These are phyloP conservation scores for Acronicta alni DNA, from an alignment of 2,888 invertebrate genomes.

Conservation along the genomic window DNA sequence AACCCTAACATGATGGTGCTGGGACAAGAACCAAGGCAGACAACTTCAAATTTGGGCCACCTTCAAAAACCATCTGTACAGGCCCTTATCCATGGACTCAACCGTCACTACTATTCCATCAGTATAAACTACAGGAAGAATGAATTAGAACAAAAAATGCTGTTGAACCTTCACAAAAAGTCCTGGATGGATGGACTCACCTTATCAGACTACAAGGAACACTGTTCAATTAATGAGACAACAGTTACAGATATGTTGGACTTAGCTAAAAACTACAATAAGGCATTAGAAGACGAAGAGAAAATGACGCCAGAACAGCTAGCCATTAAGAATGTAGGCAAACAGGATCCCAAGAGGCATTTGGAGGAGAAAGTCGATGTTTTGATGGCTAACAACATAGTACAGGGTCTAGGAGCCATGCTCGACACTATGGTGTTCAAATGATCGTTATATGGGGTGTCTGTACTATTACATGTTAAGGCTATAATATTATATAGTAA, in stretches of 20 bases:
- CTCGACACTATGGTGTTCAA: conserved; percentile 92
- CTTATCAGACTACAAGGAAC: conserved; percentile 96
- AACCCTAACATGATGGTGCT: conserved; percentile 99
- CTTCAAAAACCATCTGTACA: conserved; percentile 99
- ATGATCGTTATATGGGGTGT: conserved; percentile 73
- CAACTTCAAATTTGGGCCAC: conserved; percentile 99
- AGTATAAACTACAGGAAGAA: conserved; percentile 99
- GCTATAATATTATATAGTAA: conserved; percentile 55
- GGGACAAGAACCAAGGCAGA: conserved; percentile 99
- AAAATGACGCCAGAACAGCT: conserved; percentile 99
- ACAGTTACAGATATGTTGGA: conserved; percentile 99
- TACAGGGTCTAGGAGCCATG: conserved; percentile 99
- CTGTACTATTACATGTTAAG: conserved; percentile 69
- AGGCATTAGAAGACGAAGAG: conserved; percentile 99
- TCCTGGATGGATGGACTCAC: conserved; percentile 99
- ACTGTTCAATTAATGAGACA: conserved; percentile 97
- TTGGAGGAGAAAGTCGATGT: conserved; percentile 99
- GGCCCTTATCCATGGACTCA: conserved; percentile 99
- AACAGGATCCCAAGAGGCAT: conserved; percentile 99
- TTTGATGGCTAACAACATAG: conserved; percentile 98
- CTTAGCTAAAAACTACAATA: conserved; percentile 98
- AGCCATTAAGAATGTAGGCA: conserved; percentile 99
- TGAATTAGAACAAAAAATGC: conserved; percentile 99
- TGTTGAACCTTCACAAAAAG: conserved; percentile 99
- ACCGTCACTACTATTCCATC: conserved; percentile 99